Evolutionary conservation across 2,797 vertebrate genomes (phyloP).

Genomic region (Myotis myotis): DNA sequence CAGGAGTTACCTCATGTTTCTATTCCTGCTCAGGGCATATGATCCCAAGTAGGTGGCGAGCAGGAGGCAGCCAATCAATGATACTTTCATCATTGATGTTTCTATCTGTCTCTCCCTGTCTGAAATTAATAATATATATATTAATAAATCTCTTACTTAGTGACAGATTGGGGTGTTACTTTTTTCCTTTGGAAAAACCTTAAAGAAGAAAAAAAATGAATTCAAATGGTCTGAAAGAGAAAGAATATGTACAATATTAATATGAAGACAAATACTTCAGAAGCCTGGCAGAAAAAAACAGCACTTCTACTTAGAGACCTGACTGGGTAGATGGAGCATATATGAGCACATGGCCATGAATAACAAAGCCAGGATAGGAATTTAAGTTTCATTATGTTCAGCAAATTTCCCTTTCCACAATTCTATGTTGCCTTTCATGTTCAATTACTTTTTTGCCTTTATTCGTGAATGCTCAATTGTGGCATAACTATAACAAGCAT

Average conservation of each 20-base stretch:
- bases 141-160: not conserved
- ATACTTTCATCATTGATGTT: too few species aligned
- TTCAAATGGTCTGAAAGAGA: slow-evolving; percentile 13
- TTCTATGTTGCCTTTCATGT: not conserved
- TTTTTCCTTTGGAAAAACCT: not conserved
- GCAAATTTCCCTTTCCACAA: not conserved
- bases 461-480: not conserved
- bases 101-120: too few species aligned
- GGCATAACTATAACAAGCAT: not conserved
- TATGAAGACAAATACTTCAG: slow-evolving; percentile 8
- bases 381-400: not conserved
- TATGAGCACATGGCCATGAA: not conserved
- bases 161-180: not conserved
- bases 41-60: too few species aligned
- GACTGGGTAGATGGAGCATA: not conserved
- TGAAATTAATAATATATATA: too few species aligned
- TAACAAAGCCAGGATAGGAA: not conserved
- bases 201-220: slow-evolving; percentile 27
- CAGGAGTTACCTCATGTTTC: too few species aligned
- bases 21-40: too few species aligned
- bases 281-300: slow-evolving; percentile 11
- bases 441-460: slow-evolving; percentile 12
- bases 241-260: not conserved
- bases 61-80: too few species aligned
- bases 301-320: not conserved